phyloP scores from a whole-genome alignment of 1,140 invertebrate species.

The Drosophila grimshawi region DNA sequence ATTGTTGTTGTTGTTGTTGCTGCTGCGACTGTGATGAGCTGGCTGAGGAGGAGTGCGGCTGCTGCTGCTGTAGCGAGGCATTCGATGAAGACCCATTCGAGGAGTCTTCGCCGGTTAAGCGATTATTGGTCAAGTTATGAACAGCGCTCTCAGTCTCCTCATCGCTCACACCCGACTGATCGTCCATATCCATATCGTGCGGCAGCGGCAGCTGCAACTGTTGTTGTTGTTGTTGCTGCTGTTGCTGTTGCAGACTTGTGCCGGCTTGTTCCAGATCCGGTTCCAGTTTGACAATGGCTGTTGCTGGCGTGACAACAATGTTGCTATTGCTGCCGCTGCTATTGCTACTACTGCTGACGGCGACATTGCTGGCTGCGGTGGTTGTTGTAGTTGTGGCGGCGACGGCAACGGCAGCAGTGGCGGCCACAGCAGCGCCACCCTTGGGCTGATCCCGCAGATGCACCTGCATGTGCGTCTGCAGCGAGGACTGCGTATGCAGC shows the following conservation, averaged over 20 bases:
- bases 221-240: conserved; percentile 35
- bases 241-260: conserved; percentile 50
- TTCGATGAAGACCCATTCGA: conserved; percentile 79
- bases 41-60: conserved; percentile 66
- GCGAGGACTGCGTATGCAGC: conserved; percentile 80
- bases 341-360: conserved; percentile 10
- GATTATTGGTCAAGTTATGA: conserved; percentile 64
- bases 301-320: conserved; percentile 22
- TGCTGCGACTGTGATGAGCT: conserved; percentile 50
- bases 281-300: conserved; percentile 64
- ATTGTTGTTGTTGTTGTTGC: conserved; percentile 58
- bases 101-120: conserved; percentile 77
- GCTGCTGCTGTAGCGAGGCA: conserved; percentile 77
- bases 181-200: conserved; percentile 74
- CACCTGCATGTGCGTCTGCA: conserved; percentile 83
- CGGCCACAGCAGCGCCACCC: conserved; percentile 10
- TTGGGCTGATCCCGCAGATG: conserved; percentile 78
- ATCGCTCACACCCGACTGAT: conserved; percentile 68
- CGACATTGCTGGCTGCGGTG: conserved; percentile 5
- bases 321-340: conserved; percentile 33
- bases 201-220: conserved; percentile 42
- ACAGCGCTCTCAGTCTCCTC: conserved; percentile 57
- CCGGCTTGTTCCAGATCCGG: conserved; percentile 60
- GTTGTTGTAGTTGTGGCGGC: neutral
- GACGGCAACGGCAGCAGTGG: conserved; percentile 1